Evolutionary conservation across 1,140 invertebrate genomes (phyloP).

Genomic region (Elysia chlorotica): DNA sequence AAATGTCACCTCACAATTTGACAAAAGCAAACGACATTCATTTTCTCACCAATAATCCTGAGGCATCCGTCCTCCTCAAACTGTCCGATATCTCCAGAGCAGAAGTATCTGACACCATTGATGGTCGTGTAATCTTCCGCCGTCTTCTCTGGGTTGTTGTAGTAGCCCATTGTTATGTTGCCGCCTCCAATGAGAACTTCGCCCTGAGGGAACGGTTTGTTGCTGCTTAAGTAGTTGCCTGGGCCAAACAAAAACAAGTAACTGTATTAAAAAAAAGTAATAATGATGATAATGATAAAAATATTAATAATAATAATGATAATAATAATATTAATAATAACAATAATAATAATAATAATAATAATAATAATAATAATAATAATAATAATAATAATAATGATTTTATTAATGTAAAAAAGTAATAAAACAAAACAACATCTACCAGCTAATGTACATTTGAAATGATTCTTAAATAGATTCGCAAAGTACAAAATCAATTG

Average conservation of each 20-base stretch:
- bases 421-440: too few relatives aligned
- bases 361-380: too few relatives aligned
- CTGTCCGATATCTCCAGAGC: conserved; percentile 95
- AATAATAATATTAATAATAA: too few relatives aligned
- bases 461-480: too few relatives aligned
- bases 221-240: conserved; percentile 80
- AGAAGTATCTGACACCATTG: conserved; percentile 73
- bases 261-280: neutral
- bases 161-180: conserved; percentile 92
- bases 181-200: conserved; percentile 92
- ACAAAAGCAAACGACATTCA: too few relatives aligned
- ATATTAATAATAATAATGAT: neutral
- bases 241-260: too few relatives aligned
- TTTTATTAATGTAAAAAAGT: too few relatives aligned
- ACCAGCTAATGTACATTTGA: too few relatives aligned
- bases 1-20: too few relatives aligned
- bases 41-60: conserved; percentile 91
- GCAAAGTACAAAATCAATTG: too few relatives aligned
- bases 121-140: conserved; percentile 85
- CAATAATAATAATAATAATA: too few relatives aligned
- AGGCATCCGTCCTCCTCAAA: conserved; percentile 89
- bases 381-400: too few relatives aligned
- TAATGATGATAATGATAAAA: neutral
- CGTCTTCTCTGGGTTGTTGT: conserved; percentile 87
- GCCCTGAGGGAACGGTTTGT: conserved; percentile 88